Evolutionary conservation across 1,140 invertebrate species (phyloP).

Genomic region (Drosophila ironensis): DNA sequence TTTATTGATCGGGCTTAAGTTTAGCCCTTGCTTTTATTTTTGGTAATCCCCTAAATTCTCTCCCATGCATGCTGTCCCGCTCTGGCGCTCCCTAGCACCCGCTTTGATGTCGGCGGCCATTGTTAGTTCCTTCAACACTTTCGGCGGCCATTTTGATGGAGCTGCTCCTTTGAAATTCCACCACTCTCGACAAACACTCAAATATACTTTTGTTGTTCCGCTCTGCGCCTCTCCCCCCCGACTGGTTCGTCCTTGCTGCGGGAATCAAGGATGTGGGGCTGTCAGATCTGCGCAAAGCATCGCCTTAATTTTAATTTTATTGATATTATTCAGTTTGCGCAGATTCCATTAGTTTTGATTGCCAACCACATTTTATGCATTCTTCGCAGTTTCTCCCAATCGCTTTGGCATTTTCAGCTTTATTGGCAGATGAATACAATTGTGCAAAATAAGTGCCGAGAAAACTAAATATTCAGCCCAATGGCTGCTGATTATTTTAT

Average conservation of each 20-base stretch:
- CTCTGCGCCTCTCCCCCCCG: slow-evolving; percentile 30
- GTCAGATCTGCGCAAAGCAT: slow-evolving; percentile 18
- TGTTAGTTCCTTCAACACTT: slow-evolving; percentile 60
- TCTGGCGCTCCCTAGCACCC: neutral
- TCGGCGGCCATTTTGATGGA: slow-evolving; percentile 72
- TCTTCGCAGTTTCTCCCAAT: slow-evolving; percentile 27
- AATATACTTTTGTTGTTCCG: slow-evolving; percentile 39
- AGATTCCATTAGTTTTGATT: slow-evolving; percentile 64
- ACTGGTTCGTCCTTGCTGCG: slow-evolving; percentile 14
- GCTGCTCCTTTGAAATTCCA: slow-evolving; percentile 69
- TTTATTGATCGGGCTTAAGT: slow-evolving; percentile 51
- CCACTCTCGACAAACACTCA: slow-evolving; percentile 48
- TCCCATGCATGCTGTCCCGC: neutral
- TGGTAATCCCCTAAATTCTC: neutral
- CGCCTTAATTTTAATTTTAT: slow-evolving; percentile 69
- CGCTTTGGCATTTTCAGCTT: slow-evolving; percentile 11
- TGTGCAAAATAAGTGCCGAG: no score
- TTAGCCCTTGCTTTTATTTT: slow-evolving; percentile 30
- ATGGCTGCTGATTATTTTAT: neutral
- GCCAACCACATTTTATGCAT: slow-evolving; percentile 32
- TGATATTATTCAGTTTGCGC: slow-evolving; percentile 70
- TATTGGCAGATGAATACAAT: slow-evolving; percentile 1
- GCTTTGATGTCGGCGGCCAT: slow-evolving; percentile 35
- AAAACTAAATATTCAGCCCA: no score
- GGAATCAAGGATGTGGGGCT: neutral